These are phyloP conservation scores for Deilephila porcellus DNA, from an alignment of 2,888 invertebrate species.

Conservation along the genomic window DNA sequence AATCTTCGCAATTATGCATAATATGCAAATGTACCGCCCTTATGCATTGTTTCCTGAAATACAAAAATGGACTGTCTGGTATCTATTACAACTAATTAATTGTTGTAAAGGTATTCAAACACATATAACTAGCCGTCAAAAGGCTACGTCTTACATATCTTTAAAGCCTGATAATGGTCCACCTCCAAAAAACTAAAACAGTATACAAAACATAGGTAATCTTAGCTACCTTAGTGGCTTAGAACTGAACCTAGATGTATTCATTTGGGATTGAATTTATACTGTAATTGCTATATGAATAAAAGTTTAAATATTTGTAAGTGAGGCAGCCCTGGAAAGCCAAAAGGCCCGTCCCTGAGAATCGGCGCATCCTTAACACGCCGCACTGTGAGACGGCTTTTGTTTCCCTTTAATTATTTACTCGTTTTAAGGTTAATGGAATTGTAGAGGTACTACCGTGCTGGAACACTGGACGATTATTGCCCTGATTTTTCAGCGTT, in stretches of 20 bases:
- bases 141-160: too few relatives aligned
- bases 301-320: not conserved
- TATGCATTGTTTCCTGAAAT: too few relatives aligned
- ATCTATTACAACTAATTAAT: too few relatives aligned
- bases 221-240: not conserved
- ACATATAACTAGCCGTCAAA: too few relatives aligned
- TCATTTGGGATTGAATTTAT: not conserved
- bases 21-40: too few relatives aligned
- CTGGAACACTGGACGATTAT: not conserved
- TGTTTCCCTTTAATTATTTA: conserved; percentile 66
- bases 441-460: not conserved
- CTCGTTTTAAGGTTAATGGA: conserved; percentile 54
- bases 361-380: conserved; percentile 64
- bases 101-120: too few relatives aligned
- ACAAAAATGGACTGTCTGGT: too few relatives aligned
- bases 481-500: not conserved
- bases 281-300: not conserved
- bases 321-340: conserved; percentile 2
- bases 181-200: too few relatives aligned
- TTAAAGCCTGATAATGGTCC: too few relatives aligned
- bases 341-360: conserved; percentile 46
- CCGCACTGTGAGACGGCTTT: conserved; percentile 52
- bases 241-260: not conserved
- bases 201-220: too few relatives aligned
- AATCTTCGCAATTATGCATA: too few relatives aligned